These are phyloP conservation scores for Oxyruncus cristatus DNA, from an alignment of 2,113 vertebrate genomes.

Conservation along the genomic window DNA sequence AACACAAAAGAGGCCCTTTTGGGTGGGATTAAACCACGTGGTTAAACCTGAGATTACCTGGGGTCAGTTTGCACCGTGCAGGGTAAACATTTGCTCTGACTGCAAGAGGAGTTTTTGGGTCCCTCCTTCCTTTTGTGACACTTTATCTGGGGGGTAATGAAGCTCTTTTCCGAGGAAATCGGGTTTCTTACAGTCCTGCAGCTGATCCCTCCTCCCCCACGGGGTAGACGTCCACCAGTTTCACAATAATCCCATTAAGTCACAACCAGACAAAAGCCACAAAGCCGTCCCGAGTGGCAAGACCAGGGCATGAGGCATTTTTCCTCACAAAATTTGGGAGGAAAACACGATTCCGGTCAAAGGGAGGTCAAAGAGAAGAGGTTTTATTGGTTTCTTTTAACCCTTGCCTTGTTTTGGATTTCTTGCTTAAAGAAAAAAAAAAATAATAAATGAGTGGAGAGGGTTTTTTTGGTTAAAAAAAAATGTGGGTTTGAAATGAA, in stretches of 20 bases:
- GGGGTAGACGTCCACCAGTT: not conserved
- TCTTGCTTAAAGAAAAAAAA: not conserved
- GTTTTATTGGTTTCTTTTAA: not conserved
- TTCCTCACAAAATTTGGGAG: not conserved
- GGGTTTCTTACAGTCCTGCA: not conserved
- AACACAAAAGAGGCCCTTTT: not conserved
- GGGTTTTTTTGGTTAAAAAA: not conserved
- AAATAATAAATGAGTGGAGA: not conserved
- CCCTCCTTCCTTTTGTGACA: not conserved
- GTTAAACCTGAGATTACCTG: slow-evolving; percentile 14
- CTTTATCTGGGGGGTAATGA: not conserved
- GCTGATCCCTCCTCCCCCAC: slow-evolving; percentile 12
- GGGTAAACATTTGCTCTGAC: slow-evolving; percentile 16
- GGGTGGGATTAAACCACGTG: not conserved
- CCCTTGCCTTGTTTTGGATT: not conserved
- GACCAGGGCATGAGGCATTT: not conserved
- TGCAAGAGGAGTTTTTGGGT: not conserved
- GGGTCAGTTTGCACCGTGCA: not conserved
- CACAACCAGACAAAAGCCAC: not conserved
- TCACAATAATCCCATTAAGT: slow-evolving; percentile 42
- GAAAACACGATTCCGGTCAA: not conserved
- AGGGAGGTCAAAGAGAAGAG: not conserved
- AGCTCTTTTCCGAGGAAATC: not conserved
- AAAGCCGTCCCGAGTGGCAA: not conserved
- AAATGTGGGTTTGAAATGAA: not conserved